Evolutionary conservation across 1,140 invertebrate genomes (phyloP), one percentile per base, ranked within the genome.

Genomic region (Aphelinus atriplicis): DNA sequence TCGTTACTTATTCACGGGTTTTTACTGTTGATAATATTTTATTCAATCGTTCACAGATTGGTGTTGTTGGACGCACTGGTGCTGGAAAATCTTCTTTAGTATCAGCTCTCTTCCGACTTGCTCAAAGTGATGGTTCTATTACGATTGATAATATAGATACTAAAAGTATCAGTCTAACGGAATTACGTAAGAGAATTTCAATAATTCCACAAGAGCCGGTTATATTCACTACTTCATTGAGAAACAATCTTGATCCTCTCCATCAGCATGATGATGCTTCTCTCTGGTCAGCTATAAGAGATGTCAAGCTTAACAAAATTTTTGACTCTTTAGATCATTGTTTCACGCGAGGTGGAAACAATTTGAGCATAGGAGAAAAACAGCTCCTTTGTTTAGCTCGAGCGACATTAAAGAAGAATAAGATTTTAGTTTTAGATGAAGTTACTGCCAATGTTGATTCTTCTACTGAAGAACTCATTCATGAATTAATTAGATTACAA

Each of bases 341-440:
- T 3, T 67, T 74, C 50, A 64, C 55, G 1, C 65, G 45, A 9
- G 65, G 43, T 3, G 67, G 61, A 43, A 53, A 1, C 10, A 70
- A 75, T 51, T 58, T 70, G 10, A 70, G 66, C 26, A 60, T 26
- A 5, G 73, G 73, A 5, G 66, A 75, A 53, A 50, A 55, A 6
- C 66, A 93, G 79, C 84, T 93, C 42, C 77, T 93, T 1, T 93
- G 92, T 78, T 84, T 93, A 74, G 91, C 90, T 1, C 78, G 91
- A 77, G 90, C 91, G 6, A 85, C 93, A 64, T 78, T 93, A 1
- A 84, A 88, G 62, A 82, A 90, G 43, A 90, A 89, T 72, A 89
- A 89, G 76, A 88, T 93, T 69, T 79, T 93, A 1, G 86, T 93
- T 3, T 80, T 94, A 66, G 93, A 94, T 83, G 93, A 94, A 58